Base-by-base conservation (phyloP, 2,113 vertebrate genomes). In the Clarias batrachus region DNA sequence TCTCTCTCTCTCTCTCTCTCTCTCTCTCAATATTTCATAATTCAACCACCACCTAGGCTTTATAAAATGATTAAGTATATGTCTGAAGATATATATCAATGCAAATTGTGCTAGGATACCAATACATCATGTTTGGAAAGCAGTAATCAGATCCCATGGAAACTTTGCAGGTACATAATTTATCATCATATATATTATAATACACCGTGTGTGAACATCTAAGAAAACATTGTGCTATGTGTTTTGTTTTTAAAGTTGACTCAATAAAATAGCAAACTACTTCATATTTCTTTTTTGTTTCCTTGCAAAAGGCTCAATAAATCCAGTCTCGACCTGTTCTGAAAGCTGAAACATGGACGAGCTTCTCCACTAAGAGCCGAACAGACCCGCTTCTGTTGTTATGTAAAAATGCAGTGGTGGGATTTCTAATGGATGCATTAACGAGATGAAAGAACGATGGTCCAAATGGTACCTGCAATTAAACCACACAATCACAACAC, bases 391-490 rank as follows among this genome's bases (percentile, higher is more conserved):
- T 59, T 73, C 33, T 80, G 73, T 81, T 80, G 79, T 81, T 63
- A 37, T 83, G 86, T 62, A 71, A 73, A 70, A 74, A 66, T 9
- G 48, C 17, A 80, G 59, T 30, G 62, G 63, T 62, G 59, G 30
- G 68, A 73, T 81, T 78, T 41, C 62, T 37, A 85, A 63, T 76
- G 59, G 37, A 30, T 57, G 41, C 70, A 86, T 86, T 57, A 66
- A 78, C 23, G 30, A 82, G 60, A 78, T 83, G 79, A 89, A 74
- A 77, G 80, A 65, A 62, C 21, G 8, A 88, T 30, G 54, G 63
- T 71, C 66, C 59, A 74, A 79, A 87, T 84, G 85, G 80, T 65
- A 14, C 60, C 82, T 90, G 78, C 80, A 81, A 87, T 87, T 88
- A 84, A 37, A 66, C 41, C 70, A 27, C 41, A 81, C 41, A 70